Evolutionary conservation across 2,797 vertebrate species (phyloP), one percentile per base, ranked within the genome.

Genomic region (Anomalospiza imberbis): DNA sequence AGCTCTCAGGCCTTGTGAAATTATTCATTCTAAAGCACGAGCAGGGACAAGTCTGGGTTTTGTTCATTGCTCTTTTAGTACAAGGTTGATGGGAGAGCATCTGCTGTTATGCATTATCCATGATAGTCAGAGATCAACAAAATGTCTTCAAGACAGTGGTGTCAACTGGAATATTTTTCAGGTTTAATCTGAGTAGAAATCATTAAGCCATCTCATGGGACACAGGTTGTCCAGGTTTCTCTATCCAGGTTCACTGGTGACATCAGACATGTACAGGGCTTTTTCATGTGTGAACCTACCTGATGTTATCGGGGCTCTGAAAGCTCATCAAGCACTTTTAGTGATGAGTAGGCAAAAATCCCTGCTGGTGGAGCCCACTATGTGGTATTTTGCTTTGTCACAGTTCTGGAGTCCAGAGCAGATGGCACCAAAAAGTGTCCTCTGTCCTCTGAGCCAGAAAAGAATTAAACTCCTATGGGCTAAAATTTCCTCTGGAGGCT

Each of bases 251-350:
- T 95, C 40, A 40, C 31, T 45, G 63, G 17, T 62, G 32, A 36
- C 0, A 0, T 71, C 25, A 65, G 31, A 16, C 10, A 16, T 32
- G 3, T 72, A 15, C 65, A 6, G 3, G 34, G 34, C 34, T 34
- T 34, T 34, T 34, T 34, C 34, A 28, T 48, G 2, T 86, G 26
- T 34, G 28, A 66, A 17, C 25, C 26, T 67, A 40, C 47, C 15
- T 0, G 4, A 10, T 60, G 15, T 21, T 61, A 15, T 26, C 13
- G 5, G 29, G 48, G 28, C 26, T 85, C 55, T 77, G 62, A 83
- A 85, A 77, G 34, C n/a, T 58, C 24, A 29, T 57, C 45, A 38
- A 17, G 17, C 12, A 45, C 1, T 0, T 40, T 50, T 38, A 55
- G 19, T 60, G 40, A 51, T 10, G 17, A 75, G 29, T 2, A 7